Evolutionary conservation across 2,888 invertebrate species (phyloP), one percentile per base, ranked within the genome.

Genomic region (Drosophila dives): DNA sequence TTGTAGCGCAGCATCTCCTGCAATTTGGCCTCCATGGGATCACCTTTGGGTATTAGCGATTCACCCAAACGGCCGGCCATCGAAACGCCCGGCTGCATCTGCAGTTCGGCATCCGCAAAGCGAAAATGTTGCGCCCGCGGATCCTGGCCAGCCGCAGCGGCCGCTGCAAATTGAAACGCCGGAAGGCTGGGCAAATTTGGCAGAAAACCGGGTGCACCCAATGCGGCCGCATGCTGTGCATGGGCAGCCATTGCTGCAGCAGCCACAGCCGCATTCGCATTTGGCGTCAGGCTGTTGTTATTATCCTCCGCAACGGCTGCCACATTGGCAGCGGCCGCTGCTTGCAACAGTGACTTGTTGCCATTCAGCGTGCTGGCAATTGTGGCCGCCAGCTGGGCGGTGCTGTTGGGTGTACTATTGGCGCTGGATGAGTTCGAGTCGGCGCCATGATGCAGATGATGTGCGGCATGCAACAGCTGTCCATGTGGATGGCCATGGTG

Each of bases 1-100:
- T 98, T 98, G 94, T 98, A 98, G 86, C 98, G 95, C 74, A 98
- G 94, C 97, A 98, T 98, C 93, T 98, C 98, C 91, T 98, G 98
- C 53, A 98, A 94, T 69, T 97, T 94, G 54, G 98, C 98, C 93
- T 98, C 98, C 97, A 98, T 98, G 29, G 98, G 97, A 92, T 98
- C 98, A 61, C 97, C 97, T 91, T 98, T 98, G 33, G 98, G 98
- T 85, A 98, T 98, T 62, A 98, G 95, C 12, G 97, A 97, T 90
- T 97, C 97, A n/a, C 97, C 97, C 59, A 97, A 94, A 4, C 97
- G 94, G 10, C 97, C 96, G 61, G 97, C 97, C 94, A 97, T 96
- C 2, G 97, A 96, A 45, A 97, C 97, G 36, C 92, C 92, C 2
- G 97, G 96, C 12, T 96, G 95, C 84, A 96, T 92, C 5, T 96